Percentiles rank a stretch among this genome's conserved stretches.
Conservation (phyloP, 1,140 invertebrate species). For the Tetramorium alpestre region DNA sequence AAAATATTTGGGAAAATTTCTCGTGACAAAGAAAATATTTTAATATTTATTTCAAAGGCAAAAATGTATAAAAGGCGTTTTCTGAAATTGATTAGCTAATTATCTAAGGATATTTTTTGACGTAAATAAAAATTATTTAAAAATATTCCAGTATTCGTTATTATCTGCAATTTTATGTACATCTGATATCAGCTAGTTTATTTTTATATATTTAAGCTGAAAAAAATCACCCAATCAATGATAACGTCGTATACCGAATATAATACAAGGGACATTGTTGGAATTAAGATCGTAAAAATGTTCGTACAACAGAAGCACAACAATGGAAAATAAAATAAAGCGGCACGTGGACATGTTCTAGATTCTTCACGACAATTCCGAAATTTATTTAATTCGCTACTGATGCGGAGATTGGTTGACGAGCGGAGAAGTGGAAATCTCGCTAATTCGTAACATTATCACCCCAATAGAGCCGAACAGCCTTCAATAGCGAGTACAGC, state of each 20-base stretch:
- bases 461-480: constrained; percentile 81
- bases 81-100: not conserved
- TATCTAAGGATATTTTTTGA: not conserved
- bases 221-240: not conserved
- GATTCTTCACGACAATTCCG: constrained; percentile 12
- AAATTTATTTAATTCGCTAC: constrained; percentile 77
- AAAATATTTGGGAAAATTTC: not conserved
- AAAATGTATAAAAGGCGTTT: not conserved
- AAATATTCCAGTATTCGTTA: not conserved
- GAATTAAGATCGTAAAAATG: constrained; percentile 19
- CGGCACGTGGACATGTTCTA: not conserved
- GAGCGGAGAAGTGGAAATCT: constrained; percentile 78
- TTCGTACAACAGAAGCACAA: not conserved
- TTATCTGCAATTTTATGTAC: not conserved
- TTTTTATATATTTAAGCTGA: not conserved
- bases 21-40: not conserved
- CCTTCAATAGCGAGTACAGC: constrained; percentile 77
- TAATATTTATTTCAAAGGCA: not conserved
- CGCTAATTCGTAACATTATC: constrained; percentile 84
- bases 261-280: constrained; percentile 4
- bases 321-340: constrained; percentile 3
- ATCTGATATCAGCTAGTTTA: not conserved
- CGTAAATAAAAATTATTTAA: not conserved
- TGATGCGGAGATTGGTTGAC: constrained; percentile 33
- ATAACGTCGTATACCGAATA: not conserved